Conservation (phyloP, 2,888 invertebrate genomes). For the Sarcophaga variegata region DNA sequence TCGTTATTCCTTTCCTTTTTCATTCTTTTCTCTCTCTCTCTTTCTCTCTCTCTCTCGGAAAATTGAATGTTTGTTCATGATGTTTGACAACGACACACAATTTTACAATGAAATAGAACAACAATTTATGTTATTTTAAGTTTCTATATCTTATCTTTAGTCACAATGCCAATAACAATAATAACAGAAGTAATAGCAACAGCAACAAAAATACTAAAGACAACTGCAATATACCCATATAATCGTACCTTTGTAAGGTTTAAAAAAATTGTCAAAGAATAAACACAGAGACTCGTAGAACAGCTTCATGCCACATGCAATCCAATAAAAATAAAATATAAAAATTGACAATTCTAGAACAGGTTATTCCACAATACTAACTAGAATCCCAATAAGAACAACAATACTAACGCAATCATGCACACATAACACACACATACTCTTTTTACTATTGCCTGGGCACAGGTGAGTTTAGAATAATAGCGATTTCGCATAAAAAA, state of each 20-base stretch:
- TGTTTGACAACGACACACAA: constrained; percentile 66
- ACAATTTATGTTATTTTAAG: constrained; percentile 67
- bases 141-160: constrained; percentile 51
- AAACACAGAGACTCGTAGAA: constrained; percentile 24
- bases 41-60: constrained; percentile 36
- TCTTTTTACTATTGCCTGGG: neutral
- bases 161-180: constrained; percentile 32
- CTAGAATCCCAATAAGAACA: neutral
- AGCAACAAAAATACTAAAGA: constrained; percentile 40
- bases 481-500: neutral
- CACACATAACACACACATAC: constrained; percentile 2
- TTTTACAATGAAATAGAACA: constrained; percentile 64
- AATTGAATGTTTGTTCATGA: constrained; percentile 68
- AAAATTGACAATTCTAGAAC: constrained; percentile 59
- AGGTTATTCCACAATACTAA: constrained; percentile 43
- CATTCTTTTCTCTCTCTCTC: constrained; percentile 2
- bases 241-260: constrained; percentile 48
- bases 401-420: neutral
- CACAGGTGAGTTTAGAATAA: neutral
- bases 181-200: constrained; percentile 31
- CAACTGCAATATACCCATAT: constrained; percentile 55
- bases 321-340: neutral
- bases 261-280: constrained; percentile 17
- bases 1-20: too few species aligned
- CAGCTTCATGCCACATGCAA: neutral